Evolutionary conservation across 2,797 vertebrate species (phyloP).

Genomic region (Valencia hispanica): DNA sequence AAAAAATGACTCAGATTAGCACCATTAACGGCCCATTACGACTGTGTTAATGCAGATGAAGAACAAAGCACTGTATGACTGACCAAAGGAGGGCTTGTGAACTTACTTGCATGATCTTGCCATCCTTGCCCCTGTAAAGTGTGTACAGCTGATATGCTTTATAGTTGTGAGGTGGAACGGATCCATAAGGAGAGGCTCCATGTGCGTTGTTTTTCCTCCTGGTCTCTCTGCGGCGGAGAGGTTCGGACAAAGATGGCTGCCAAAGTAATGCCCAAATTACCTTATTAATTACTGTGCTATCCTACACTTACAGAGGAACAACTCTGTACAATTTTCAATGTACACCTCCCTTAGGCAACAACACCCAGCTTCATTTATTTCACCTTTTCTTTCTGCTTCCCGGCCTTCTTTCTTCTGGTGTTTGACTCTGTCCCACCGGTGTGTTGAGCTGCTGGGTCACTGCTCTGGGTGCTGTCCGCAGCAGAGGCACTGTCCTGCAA

Average conservation of each 20-base stretch:
- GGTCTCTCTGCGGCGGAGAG: constrained; percentile 83
- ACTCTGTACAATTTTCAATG: background rate
- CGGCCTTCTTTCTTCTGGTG: constrained; percentile 75
- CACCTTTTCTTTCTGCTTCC: constrained; percentile 79
- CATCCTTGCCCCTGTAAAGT: constrained; percentile 91
- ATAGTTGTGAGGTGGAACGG: constrained; percentile 87
- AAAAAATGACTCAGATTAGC: background rate
- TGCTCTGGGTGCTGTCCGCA: constrained; percentile 90
- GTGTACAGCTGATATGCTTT: constrained; percentile 98
- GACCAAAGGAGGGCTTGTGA: background rate
- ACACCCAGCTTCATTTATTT: background rate
- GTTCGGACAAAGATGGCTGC: constrained; percentile 89
- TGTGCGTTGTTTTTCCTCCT: constrained; percentile 80
- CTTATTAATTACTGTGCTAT: background rate
- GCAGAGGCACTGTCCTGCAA: constrained; percentile 88
- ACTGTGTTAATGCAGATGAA: background rate
- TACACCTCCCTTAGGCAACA: background rate
- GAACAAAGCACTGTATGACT: background rate
- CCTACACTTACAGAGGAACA: background rate
- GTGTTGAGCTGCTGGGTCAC: constrained; percentile 80
- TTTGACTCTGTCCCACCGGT: constrained; percentile 68
- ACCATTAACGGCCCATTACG: background rate
- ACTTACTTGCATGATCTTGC: constrained; percentile 95
- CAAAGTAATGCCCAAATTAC: constrained; percentile 14
- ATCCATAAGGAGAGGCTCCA: constrained; percentile 66